Evolutionary conservation across 2,888 invertebrate genomes (phyloP).

Genomic region (Drosophila diplacantha): DNA sequence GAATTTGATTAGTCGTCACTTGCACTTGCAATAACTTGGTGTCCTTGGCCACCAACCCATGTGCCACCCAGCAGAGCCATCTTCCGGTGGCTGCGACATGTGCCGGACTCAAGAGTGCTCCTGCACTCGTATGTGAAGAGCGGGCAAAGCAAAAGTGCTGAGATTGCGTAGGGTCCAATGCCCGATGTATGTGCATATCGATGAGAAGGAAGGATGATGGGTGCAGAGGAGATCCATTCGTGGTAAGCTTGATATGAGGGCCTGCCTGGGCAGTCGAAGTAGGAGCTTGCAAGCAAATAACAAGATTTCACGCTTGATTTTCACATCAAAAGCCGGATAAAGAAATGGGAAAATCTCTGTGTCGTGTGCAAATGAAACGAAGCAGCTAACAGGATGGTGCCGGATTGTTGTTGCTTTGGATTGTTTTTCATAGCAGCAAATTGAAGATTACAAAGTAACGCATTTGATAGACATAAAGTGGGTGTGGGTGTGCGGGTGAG

Average conservation of each 20-base stretch:
- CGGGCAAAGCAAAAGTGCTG: conserved; percentile 32
- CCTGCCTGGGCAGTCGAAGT: conserved; percentile 17
- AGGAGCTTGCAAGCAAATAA: conserved; percentile 47
- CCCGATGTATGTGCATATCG: conserved; percentile 28
- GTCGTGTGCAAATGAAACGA: conserved; percentile 40
- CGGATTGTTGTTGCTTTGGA: conserved; percentile 7
- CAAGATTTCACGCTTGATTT: conserved; percentile 60
- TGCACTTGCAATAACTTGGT: conserved; percentile 20
- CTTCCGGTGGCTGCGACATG: conserved; percentile 5
- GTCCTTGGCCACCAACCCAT: conserved; percentile 13
- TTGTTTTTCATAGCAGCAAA: conserved; percentile 36
- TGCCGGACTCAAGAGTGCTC: conserved; percentile 29
- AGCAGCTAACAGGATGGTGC: conserved; percentile 17
- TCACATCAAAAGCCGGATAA: conserved; percentile 43
- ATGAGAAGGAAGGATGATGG: neutral
- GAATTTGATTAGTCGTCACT: conserved; percentile 43
- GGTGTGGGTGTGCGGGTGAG: neutral
- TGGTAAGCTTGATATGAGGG: conserved; percentile 9
- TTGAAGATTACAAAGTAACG: conserved; percentile 27
- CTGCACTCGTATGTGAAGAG: conserved; percentile 26
- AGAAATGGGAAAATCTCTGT: conserved; percentile 40
- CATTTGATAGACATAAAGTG: conserved; percentile 24
- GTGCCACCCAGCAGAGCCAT: neutral
- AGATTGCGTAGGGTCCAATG: conserved; percentile 34
- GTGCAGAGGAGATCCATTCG: neutral